Evolutionary conservation across 2,797 vertebrate genomes (phyloP).

Genomic region (Premnoplex brunnescens): DNA sequence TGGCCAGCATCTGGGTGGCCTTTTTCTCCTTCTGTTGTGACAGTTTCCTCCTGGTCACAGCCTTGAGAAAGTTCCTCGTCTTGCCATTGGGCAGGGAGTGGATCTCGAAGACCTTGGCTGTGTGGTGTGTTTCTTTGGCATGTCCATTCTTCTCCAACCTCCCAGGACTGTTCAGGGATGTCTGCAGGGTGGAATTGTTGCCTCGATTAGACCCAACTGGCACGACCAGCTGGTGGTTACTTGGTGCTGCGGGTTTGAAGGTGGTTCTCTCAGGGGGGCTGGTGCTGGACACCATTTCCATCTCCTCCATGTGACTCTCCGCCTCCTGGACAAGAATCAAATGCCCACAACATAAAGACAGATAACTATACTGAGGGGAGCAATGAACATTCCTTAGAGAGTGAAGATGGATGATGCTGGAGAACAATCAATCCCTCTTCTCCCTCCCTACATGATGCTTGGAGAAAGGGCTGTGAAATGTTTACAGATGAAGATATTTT

Average conservation of each 20-base stretch:
- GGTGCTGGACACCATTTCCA: conserved; percentile 91
- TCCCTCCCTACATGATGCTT: background rate
- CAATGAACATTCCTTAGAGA: background rate
- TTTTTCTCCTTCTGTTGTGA: conserved; percentile 99
- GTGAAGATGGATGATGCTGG: conserved; percentile 3
- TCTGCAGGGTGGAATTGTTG: conserved; percentile 76
- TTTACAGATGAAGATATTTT: background rate
- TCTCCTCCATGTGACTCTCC: conserved; percentile 84
- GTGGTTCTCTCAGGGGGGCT: conserved; percentile 85
- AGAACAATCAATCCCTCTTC: background rate
- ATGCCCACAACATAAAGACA: conserved; percentile 49
- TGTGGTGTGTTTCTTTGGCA: conserved; percentile 79
- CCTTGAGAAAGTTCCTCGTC: conserved; percentile 90
- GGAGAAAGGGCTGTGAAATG: background rate
- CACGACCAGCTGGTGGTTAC: conserved; percentile 77
- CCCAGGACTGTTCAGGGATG: conserved; percentile 71
- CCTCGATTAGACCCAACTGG: conserved; percentile 73
- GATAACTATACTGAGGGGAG: conserved; percentile 4
- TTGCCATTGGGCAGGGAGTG: conserved; percentile 94
- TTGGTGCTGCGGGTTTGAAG: conserved; percentile 81
- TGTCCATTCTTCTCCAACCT: conserved; percentile 88
- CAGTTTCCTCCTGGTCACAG: conserved; percentile 92
- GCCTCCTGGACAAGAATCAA: conserved; percentile 89
- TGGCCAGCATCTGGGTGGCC: conserved; percentile 98
- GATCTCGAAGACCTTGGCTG: conserved; percentile 89